Percentiles rank a stretch among this genome's conserved stretches.
These are phyloP conservation scores for Acrocephalus kingi DNA, from an alignment of 2,113 vertebrate genomes.

Conservation along the genomic window DNA sequence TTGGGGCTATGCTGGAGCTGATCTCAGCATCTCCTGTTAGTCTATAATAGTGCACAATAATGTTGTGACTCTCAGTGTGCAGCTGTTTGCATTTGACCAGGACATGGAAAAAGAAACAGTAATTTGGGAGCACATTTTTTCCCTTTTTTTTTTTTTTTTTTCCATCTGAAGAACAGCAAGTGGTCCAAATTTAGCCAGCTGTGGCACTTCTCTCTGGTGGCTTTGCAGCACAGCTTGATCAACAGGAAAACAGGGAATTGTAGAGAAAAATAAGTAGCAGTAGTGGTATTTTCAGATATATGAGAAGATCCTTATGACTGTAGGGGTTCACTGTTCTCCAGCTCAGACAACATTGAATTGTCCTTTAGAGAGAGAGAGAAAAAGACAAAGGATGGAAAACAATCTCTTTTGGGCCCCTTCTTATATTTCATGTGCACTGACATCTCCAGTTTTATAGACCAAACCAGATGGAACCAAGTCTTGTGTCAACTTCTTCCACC, in stretches of 20 bases:
- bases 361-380: background rate
- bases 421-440: background rate
- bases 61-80: background rate
- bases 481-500: background rate
- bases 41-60: background rate
- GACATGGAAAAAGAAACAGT: background rate
- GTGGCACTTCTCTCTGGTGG: background rate
- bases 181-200: background rate
- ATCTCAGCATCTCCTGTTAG: background rate
- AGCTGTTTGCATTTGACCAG: background rate
- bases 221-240: background rate
- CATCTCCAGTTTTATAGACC: background rate
- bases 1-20: background rate
- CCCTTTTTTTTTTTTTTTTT: background rate
- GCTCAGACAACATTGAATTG: background rate
- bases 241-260: background rate
- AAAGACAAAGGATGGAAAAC: background rate
- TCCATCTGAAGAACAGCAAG: background rate
- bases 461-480: background rate
- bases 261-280: background rate
- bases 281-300: background rate
- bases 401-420: background rate
- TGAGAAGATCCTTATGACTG: background rate
- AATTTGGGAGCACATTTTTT: background rate
- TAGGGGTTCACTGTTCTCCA: background rate